Evolutionary conservation across 2,113 vertebrate species (phyloP).

Genomic region (Kryptolebias marmoratus): DNA sequence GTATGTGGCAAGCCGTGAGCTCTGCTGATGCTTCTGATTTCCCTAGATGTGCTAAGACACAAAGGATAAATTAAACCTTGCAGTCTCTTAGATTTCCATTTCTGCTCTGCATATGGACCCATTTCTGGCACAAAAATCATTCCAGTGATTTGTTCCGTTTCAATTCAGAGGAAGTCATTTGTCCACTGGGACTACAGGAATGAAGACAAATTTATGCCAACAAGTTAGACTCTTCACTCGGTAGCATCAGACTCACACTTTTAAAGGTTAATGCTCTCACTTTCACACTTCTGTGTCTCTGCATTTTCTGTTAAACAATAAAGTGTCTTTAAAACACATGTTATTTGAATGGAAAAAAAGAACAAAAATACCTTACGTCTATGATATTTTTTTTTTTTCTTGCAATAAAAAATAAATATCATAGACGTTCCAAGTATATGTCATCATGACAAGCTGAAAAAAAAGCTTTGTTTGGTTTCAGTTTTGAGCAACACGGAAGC

Average conservation of each 20-base stretch:
- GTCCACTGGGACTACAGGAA: slow-evolving; percentile 1
- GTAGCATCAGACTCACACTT: neutral
- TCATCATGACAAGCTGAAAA: slow-evolving; percentile 1
- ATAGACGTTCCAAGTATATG: too few species aligned
- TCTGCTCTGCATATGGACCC: slow-evolving; percentile 4
- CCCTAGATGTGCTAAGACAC: slow-evolving; percentile 43
- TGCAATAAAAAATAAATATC: too few species aligned
- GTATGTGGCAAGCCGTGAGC: slow-evolving; percentile 27
- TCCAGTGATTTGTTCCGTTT: slow-evolving; percentile 28
- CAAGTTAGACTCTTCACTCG: neutral
- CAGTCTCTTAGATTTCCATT: slow-evolving; percentile 36
- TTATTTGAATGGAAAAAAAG: neutral
- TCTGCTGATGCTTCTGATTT: slow-evolving; percentile 60
- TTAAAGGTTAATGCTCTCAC: neutral
- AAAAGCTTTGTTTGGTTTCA: slow-evolving; percentile 18
- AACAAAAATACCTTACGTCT: too few species aligned
- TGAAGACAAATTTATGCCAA: neutral
- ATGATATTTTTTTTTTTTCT: too few species aligned
- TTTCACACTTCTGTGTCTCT: neutral
- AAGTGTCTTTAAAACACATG: neutral
- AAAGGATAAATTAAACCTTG: slow-evolving; percentile 40
- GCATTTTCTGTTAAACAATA: neutral
- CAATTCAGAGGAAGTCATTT: slow-evolving; percentile 39
- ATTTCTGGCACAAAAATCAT: slow-evolving; percentile 14
- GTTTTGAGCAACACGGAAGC: slow-evolving; percentile 41